These are phyloP conservation scores for Trichechus manatus DNA, from an alignment of 2,113 vertebrate genomes.

Conservation along the genomic window DNA sequence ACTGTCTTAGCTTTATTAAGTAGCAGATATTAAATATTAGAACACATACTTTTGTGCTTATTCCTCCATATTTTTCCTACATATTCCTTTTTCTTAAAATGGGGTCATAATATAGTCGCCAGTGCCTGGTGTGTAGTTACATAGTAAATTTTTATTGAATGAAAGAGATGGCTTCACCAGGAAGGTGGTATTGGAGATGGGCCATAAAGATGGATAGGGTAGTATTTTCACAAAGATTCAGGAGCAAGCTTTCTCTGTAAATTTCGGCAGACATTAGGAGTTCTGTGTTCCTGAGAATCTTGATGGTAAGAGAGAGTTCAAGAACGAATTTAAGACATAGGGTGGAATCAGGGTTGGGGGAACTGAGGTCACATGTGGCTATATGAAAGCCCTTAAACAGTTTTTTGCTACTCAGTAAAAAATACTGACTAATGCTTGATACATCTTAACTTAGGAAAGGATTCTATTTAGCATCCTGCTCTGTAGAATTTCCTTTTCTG, in stretches of 20 bases:
- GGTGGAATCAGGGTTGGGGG: neutral
- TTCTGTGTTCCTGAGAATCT: neutral
- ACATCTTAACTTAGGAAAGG: neutral
- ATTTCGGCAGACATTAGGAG: neutral
- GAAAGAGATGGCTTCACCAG: neutral
- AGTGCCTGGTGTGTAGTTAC: neutral
- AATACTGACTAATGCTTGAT: neutral
- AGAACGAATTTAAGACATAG: neutral
- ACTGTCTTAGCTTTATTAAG: neutral
- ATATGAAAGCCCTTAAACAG: neutral
- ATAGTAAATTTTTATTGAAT: neutral
- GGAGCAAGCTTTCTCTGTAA: neutral
- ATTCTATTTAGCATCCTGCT: neutral
- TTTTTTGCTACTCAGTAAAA: neutral
- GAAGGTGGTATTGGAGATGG: neutral
- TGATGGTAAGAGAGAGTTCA: neutral
- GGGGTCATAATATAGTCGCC: neutral
- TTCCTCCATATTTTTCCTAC: neutral
- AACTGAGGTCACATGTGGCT: neutral
- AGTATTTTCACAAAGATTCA: neutral
- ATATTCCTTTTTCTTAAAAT: constrained; percentile 21
- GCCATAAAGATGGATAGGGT: neutral
- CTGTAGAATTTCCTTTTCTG: neutral
- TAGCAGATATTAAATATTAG: neutral
- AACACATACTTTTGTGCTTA: neutral